Evolutionary conservation across 1,140 invertebrate genomes (phyloP).

Genomic region (Scaptomyza montana): DNA sequence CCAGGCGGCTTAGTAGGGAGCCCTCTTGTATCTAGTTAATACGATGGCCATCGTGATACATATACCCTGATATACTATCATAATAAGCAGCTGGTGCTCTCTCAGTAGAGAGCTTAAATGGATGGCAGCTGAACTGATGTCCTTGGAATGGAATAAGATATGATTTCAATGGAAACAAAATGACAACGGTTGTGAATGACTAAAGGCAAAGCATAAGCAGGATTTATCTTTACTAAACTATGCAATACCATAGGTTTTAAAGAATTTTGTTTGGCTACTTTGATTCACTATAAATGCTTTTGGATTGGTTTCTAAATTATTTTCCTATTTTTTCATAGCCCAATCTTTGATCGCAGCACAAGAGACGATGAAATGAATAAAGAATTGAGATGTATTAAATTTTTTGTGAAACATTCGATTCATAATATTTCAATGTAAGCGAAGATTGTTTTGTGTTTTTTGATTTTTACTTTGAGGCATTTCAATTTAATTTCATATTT

Average conservation of each 20-base stretch:
- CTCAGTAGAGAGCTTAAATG: neutral
- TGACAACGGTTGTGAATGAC: conserved; percentile 2
- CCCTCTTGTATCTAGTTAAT: conserved; percentile 52
- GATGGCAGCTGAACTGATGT: conserved; percentile 1
- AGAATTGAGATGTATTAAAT: too few relatives aligned
- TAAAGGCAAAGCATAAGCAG: conserved; percentile 24
- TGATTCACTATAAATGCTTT: too few relatives aligned
- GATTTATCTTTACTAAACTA: conserved; percentile 30
- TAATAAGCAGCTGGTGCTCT: conserved; percentile 43
- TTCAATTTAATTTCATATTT: too few relatives aligned
- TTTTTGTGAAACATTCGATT: too few relatives aligned
- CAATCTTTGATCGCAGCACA: too few relatives aligned
- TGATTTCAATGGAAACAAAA: conserved; percentile 10
- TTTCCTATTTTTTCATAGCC: too few relatives aligned
- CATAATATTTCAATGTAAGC: too few relatives aligned
- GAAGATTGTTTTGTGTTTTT: too few relatives aligned
- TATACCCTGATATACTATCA: conserved; percentile 32
- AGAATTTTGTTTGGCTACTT: too few relatives aligned
- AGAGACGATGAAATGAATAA: too few relatives aligned
- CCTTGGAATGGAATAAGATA: neutral
- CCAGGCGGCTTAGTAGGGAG: conserved; percentile 61
- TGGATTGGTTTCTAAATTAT: too few relatives aligned
- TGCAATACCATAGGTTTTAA: conserved; percentile 1
- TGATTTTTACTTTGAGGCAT: too few relatives aligned
- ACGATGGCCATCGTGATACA: conserved; percentile 44